Evolutionary conservation across 2,888 invertebrate species (phyloP), one percentile per base, ranked within the genome.

Genomic region (Hyalella azteca): DNA sequence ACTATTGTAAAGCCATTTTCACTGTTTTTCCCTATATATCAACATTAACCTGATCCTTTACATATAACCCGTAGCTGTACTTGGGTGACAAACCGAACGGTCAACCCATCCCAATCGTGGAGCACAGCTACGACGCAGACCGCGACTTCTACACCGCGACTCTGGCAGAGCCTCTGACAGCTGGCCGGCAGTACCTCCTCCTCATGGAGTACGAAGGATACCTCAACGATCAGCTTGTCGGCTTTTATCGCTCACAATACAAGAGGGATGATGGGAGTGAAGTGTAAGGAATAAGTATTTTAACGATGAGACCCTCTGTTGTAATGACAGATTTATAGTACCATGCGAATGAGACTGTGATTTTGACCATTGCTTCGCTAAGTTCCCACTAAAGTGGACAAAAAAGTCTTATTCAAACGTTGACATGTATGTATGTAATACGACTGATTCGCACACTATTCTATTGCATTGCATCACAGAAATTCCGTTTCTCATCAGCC

Each of bases 191-290:
- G 84, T 95, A 94, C 87, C 88, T 91, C 77, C 87, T 95, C 84
- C 89, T 91, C 85, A 91, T 95, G 1, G 60, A 78, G 45, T 78
- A 50, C 22, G 78, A 59, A 77, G 75, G 78, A 15, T 60, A 73
- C 40, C 73, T 73, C 73, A 73, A 73, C 73, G 73, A 73, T 29
- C 36, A 73, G 40, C 89, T 95, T 45, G 92, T 93, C 86, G 95
- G 95, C 60, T 95, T 95, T 88, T 95, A 95, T 87, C 90, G 94
- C 85, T 94, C 94, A 88, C 93, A 93, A 0, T 95, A 95, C 87
- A 90, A 90, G 85, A 87, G 90, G 73, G 91, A 91, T 91, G 90
- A 85, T 89, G 91, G 79, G 93, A 91, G 85, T 92, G 92, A 94
- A 93, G 88, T 89, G 89, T 86, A 86, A 79, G 84, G 78, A 39